Evolutionary conservation across 2,113 vertebrate species (phyloP), one percentile per base, ranked within the genome.

Genomic region (Anhinga anhinga): DNA sequence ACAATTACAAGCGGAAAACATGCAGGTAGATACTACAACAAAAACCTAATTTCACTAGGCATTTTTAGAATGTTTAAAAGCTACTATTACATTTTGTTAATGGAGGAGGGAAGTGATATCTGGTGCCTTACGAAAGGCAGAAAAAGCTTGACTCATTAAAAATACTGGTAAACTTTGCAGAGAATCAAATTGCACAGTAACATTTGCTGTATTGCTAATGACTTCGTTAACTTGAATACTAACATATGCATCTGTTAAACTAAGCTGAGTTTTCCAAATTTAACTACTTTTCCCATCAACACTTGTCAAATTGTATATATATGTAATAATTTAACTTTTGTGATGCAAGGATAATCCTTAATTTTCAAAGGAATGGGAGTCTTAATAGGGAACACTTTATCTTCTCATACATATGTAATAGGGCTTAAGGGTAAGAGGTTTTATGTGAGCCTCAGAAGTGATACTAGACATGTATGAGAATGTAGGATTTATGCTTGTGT

Each of bases 191-290:
- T 61, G 30, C 21, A 30, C 36, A 66, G 32, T 90, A 71, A 42
- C 44, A 6, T 67, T 59, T 73, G 13, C 55, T 78, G 15, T 82
- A 74, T 62, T 86, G 69, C 86, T 94, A n/a, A 82, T 88, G 74
- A 86, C 59, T 73, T 86, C 38, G 70, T 88, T 89, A 89, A 81
- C 59, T 89, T 74, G n/a, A 86, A 32, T 94, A 74, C 77, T 97
- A 95, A 96, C 83, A 66, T 83, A 66, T 1, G 22, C 93, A 89
- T 94, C 88, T 96, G 89, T 97, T 97, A 95, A 96, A 92, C 82
- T 86, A 73, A 70, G 40, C 67, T 93, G 92, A 90, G 88, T 93
- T 95, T 93, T 79, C n/a, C 7, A 86, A 76, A 74, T 71, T 27
- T 74, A 81, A 63, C 34, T 83, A 30, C 80, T 67, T 67, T 91